Evolutionary conservation across 2,888 invertebrate genomes (phyloP).

Genomic region (Agrochola circellaris): DNA sequence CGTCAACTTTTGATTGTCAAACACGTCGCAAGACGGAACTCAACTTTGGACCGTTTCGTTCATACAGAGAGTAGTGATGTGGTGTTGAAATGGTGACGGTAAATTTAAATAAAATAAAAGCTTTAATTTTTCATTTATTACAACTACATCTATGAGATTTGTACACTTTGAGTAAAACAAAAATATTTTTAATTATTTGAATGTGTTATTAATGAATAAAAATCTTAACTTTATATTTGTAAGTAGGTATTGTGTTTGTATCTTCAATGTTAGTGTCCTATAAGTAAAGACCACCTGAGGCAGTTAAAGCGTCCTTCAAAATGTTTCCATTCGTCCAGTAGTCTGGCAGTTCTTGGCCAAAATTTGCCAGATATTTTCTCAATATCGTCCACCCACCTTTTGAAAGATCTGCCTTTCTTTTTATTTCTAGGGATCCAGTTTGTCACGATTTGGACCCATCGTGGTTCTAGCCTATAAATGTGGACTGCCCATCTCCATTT

Average conservation of each 20-base stretch:
- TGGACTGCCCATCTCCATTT: not conserved
- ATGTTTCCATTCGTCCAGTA: not conserved
- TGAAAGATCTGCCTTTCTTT: not conserved
- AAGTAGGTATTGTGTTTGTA: not conserved
- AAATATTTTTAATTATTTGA: not conserved
- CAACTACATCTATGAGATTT: no score
- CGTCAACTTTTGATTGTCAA: conserved; percentile 86
- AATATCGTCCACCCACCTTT: not conserved
- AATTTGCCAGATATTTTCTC: not conserved
- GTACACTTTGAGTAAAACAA: not conserved
- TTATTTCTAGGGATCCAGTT: not conserved
- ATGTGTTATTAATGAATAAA: not conserved
- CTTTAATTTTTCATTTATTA: no score
- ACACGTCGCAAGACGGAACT: conserved; percentile 80
- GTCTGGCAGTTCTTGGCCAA: not conserved
- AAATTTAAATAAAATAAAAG: not conserved
- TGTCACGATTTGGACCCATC: not conserved
- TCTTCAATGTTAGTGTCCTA: no score
- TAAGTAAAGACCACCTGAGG: not conserved
- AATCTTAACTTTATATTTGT: not conserved
- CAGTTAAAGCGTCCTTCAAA: not conserved
- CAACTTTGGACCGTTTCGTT: conserved; percentile 79
- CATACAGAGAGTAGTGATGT: conserved; percentile 69
- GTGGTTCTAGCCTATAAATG: not conserved
- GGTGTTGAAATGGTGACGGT: not conserved